phyloP scores from a whole-genome alignment of 2,888 invertebrate genomes.

The Caenorhabditis imperialis region DNA sequence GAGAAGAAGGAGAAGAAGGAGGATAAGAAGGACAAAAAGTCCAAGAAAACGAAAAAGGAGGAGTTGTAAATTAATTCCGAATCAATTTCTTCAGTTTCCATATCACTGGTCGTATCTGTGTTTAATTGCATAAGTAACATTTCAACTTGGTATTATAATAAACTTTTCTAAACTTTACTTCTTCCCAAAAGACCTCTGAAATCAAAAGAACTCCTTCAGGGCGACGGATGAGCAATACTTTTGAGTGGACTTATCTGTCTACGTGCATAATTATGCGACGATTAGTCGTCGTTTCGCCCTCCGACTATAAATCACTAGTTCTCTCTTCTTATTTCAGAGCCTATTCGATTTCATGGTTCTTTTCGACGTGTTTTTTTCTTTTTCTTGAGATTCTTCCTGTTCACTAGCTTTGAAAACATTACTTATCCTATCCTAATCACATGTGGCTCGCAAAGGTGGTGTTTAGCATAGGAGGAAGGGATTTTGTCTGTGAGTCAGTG shows the following conservation, averaged over 20 bases:
- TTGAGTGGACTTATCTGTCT: slow-evolving; percentile 35
- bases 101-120: slow-evolving; percentile 31
- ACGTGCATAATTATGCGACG: slow-evolving; percentile 38
- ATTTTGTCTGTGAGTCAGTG: too few relatives aligned
- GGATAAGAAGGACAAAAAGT: slow-evolving; percentile 43
- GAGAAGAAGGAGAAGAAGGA: slow-evolving; percentile 58
- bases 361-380: neutral
- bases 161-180: too few relatives aligned
- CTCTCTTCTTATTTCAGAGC: neutral
- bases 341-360: neutral
- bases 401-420: too few relatives aligned
- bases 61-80: slow-evolving; percentile 22
- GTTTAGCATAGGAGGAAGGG: too few relatives aligned
- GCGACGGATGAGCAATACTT: slow-evolving; percentile 14
- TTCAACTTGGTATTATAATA: too few relatives aligned
- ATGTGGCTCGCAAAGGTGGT: too few relatives aligned
- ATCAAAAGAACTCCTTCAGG: slow-evolving; percentile 11
- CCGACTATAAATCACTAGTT: slow-evolving; percentile 8
- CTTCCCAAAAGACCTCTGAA: too few relatives aligned
- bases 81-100: slow-evolving; percentile 6
- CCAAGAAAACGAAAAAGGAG: slow-evolving; percentile 44
- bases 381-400: too few relatives aligned
- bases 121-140: neutral
- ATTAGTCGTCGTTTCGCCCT: slow-evolving; percentile 17
- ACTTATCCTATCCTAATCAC: too few relatives aligned